These are phyloP conservation scores for Mirounga angustirostris DNA, from an alignment of 2,113 vertebrate genomes.

Conservation along the genomic window DNA sequence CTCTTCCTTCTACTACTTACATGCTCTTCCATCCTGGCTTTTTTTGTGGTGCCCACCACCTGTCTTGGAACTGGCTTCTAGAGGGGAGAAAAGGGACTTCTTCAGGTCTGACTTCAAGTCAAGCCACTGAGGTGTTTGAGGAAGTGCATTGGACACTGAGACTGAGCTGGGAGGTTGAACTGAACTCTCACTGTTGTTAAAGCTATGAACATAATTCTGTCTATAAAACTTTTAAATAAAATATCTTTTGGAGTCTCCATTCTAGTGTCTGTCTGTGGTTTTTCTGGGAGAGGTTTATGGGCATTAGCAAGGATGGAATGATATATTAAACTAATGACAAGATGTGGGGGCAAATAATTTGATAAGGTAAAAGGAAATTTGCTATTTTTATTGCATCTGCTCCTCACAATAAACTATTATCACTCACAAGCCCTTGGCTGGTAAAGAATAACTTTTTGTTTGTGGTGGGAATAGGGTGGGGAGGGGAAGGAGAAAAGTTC, in stretches of 20 bases:
- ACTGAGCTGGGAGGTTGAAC: slow-evolving; percentile 18
- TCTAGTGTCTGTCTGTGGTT: slow-evolving; percentile 38
- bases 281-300: background rate
- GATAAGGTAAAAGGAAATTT: slow-evolving; percentile 17
- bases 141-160: background rate
- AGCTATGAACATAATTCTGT: slow-evolving; percentile 54
- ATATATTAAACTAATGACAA: slow-evolving; percentile 32
- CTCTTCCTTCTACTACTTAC: background rate
- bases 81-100: background rate
- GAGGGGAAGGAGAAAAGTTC: background rate
- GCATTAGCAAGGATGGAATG: background rate
- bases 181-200: background rate
- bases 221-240: slow-evolving; percentile 64
- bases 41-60: background rate
- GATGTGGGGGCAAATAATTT: slow-evolving; percentile 21
- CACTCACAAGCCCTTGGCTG: background rate
- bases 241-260: slow-evolving; percentile 36
- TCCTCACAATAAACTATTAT: slow-evolving; percentile 48
- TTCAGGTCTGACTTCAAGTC: slow-evolving; percentile 18
- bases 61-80: slow-evolving; percentile 49
- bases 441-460: background rate
- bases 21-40: slow-evolving; percentile 5
- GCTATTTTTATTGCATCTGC: slow-evolving; percentile 3
- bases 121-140: background rate
- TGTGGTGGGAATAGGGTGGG: background rate